Base-by-base conservation (phyloP, 2,888 invertebrate species). In the Balanococcus diminutus region DNA sequence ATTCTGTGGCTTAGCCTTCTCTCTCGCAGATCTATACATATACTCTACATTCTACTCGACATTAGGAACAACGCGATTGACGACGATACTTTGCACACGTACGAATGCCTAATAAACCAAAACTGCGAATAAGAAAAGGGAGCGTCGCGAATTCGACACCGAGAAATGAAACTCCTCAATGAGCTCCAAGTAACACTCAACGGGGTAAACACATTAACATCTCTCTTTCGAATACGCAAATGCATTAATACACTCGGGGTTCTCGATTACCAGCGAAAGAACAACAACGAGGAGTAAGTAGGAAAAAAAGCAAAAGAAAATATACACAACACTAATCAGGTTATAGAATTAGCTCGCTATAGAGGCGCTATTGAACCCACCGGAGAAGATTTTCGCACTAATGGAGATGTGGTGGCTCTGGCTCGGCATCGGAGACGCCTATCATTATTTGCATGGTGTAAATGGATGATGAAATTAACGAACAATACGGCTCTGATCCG, bases 381-480 rank as follows among this genome's bases (percentile, higher is more conserved):
- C 75, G 46, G 36, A 79, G 85, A 72, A 32, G 84, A 84, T 72
- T 84, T 72, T 79, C 51, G n/a, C n/a, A 28, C 75, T 85, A 85
- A 85, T 85, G 85, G 85, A 85, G 85, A 85, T 51, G 67, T 67
- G 67, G 67, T 16, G 67, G 67, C 22, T 22, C 2, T 1, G 56
- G 56, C 8, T 6, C 56, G 6, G 46, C n/a, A 46, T 46, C 28
- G 51, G 3, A 85, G 85, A 79, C 79, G 85, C 85, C 85, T 85
- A 85, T 85, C 85, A 85, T 84, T 84, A 84, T 85, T 85, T 85
- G 85, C 85, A 85, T 85, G 85, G 85, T 85, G 85, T 85, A 85
- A 85, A 85, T 85, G 79, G 75, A 79, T 85, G 85, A 85, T 85
- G 85, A 85, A 85, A 85, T 85, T 85, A 85, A 85, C 85, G 85